Percentiles rank a stretch among this genome's conserved stretches.
These are phyloP conservation scores for Habrosyne pyritoides DNA, from an alignment of 2,888 invertebrate genomes.

Conservation along the genomic window DNA sequence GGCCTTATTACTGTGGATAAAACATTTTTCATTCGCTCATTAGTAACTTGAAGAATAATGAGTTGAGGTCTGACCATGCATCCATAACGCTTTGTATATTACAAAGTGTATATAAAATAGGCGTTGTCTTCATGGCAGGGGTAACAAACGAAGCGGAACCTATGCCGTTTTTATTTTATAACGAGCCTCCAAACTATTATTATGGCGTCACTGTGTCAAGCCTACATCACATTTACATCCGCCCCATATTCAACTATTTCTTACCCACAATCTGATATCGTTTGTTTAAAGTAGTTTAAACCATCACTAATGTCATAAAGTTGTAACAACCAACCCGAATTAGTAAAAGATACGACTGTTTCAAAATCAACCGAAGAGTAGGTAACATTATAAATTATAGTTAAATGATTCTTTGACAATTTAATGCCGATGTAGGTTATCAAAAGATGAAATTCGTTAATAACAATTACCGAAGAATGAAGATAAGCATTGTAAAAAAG, in stretches of 20 bases:
- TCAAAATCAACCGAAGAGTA: slow-evolving; percentile 37
- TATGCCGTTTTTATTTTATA: slow-evolving; percentile 75
- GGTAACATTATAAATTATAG: slow-evolving; percentile 68
- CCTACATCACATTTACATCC: slow-evolving; percentile 78
- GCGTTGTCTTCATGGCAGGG: slow-evolving; percentile 65
- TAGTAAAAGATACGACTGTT: slow-evolving; percentile 40
- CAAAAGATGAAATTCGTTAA: slow-evolving; percentile 58
- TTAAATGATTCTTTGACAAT: slow-evolving; percentile 75
- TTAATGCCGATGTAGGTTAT: slow-evolving; percentile 69
- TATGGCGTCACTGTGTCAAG: slow-evolving; percentile 78
- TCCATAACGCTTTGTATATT: slow-evolving; percentile 46
- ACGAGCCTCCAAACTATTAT: slow-evolving; percentile 77
- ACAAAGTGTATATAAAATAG: slow-evolving; percentile 55
- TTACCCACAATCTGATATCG: slow-evolving; percentile 65
- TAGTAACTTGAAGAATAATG: background rate
- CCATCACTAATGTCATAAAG: slow-evolving; percentile 47
- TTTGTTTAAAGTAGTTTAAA: slow-evolving; percentile 62
- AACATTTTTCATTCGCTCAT: background rate
- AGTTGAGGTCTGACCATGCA: slow-evolving; percentile 17
- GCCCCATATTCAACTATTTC: slow-evolving; percentile 66
- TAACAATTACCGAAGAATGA: slow-evolving; percentile 65
- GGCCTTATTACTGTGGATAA: background rate
- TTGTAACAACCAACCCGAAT: slow-evolving; percentile 39
- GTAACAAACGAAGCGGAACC: slow-evolving; percentile 71
- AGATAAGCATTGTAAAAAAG: slow-evolving; percentile 49